Percentiles rank a stretch among this genome's conserved stretches.
These are phyloP conservation scores for Bombus balteatus DNA, from an alignment of 1,140 invertebrate species.

Conservation along the genomic window DNA sequence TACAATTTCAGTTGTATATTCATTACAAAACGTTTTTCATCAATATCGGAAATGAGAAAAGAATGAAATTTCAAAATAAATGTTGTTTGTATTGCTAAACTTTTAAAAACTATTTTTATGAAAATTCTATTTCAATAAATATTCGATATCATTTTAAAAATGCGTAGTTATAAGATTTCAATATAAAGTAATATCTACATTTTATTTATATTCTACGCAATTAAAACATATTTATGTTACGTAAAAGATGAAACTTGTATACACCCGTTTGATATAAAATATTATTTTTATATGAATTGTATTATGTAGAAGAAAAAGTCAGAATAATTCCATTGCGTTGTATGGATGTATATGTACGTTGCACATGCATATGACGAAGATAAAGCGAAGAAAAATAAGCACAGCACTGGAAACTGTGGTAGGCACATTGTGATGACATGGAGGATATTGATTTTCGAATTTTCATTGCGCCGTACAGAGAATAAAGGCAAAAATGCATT, in stretches of 20 bases:
- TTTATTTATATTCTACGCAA: neutral
- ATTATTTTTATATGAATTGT: neutral
- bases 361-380: constrained; percentile 6
- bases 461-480: constrained; percentile 59
- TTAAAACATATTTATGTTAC: neutral
- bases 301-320: neutral
- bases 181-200: neutral
- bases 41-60: neutral
- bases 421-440: constrained; percentile 55
- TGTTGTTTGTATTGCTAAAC: too few relatives aligned
- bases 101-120: neutral
- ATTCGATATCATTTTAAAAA: neutral
- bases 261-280: neutral
- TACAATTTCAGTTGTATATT: neutral
- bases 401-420: constrained; percentile 52
- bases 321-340: neutral
- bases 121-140: neutral
- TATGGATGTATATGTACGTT: neutral
- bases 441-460: constrained; percentile 67
- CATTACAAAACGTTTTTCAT: neutral
- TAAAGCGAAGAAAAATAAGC: constrained; percentile 57
- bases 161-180: neutral
- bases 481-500: constrained; percentile 48
- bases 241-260: neutral
- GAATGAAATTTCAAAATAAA: neutral